Evolutionary conservation across 2,113 vertebrate species (phyloP).

Genomic region (Kryptolebias marmoratus): DNA sequence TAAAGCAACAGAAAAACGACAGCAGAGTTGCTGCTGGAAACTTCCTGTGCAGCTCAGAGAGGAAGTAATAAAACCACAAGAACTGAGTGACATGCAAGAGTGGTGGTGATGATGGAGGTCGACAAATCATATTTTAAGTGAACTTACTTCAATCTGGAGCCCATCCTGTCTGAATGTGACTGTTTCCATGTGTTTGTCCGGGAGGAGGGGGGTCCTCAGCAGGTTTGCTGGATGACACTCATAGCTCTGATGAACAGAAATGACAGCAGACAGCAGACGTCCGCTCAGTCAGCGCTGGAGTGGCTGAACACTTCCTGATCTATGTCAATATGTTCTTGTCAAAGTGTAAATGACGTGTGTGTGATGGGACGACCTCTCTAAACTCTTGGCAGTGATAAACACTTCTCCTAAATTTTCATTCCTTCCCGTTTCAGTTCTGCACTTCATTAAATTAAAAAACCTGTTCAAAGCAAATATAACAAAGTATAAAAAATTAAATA

Average conservation of each 20-base stretch:
- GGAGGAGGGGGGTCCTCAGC: constrained; percentile 27
- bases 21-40: constrained; percentile 38
- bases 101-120: constrained; percentile 31
- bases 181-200: constrained; percentile 70
- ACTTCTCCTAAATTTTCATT: not conserved
- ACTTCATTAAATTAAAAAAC: not conserved
- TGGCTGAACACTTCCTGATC: constrained; percentile 80
- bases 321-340: constrained; percentile 50
- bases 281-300: constrained; percentile 53
- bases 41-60: constrained; percentile 72
- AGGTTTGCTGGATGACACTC: constrained; percentile 9
- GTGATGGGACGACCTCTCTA: constrained; percentile 10
- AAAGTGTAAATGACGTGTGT: constrained; percentile 47
- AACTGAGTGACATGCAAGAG: constrained; percentile 28
- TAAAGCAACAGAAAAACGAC: constrained; percentile 10
- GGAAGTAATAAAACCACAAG: constrained; percentile 73
- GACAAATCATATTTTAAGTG: constrained; percentile 17
- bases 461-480: not conserved
- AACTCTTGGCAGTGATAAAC: not conserved
- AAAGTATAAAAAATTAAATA: not conserved
- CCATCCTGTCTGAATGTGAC: constrained; percentile 67
- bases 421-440: not conserved
- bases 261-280: constrained; percentile 25
- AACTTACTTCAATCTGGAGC: constrained; percentile 82
- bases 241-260: constrained; percentile 20